Percentiles rank a stretch among this genome's conserved stretches.
Conservation (phyloP, 2,888 invertebrate genomes). For the Cheilosia grossa region DNA sequence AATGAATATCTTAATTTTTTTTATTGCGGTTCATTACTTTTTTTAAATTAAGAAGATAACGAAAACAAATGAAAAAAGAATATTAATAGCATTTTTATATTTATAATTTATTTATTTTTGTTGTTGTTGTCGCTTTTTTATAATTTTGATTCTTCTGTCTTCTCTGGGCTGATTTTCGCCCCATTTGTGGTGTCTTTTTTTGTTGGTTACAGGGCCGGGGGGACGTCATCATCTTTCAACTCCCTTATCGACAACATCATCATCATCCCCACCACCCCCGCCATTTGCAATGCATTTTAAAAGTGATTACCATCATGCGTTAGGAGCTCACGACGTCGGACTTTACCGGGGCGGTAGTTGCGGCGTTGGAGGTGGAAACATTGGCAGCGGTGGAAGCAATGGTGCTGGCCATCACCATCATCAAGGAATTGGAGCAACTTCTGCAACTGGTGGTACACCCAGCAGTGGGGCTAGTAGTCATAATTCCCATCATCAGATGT, state of each 20-base stretch:
- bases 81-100: slow-evolving; percentile 28
- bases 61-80: slow-evolving; percentile 20
- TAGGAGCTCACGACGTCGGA: slow-evolving; percentile 74
- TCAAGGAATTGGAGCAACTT: slow-evolving; percentile 64
- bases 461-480: slow-evolving; percentile 75
- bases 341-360: slow-evolving; percentile 76
- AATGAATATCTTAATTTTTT: slow-evolving; percentile 14
- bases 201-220: slow-evolving; percentile 83
- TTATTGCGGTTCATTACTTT: slow-evolving; percentile 19
- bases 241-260: slow-evolving; percentile 80
- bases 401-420: slow-evolving; percentile 74
- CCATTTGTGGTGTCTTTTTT: slow-evolving; percentile 83
- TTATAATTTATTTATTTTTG: slow-evolving; percentile 77
- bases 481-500: slow-evolving; percentile 84
- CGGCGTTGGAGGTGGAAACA: slow-evolving; percentile 76
- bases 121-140: slow-evolving; percentile 76
- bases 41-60: slow-evolving; percentile 26
- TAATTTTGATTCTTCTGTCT: slow-evolving; percentile 76
- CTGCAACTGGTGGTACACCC: slow-evolving; percentile 76
- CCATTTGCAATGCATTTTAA: slow-evolving; percentile 82
- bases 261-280: slow-evolving; percentile 82
- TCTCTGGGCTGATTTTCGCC: slow-evolving; percentile 83
- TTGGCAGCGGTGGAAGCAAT: slow-evolving; percentile 75
- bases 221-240: slow-evolving; percentile 82
- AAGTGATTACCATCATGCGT: slow-evolving; percentile 80